Evolutionary conservation across 2,888 invertebrate species (phyloP), one percentile per base, ranked within the genome.

Genomic region (Pammene aurita): DNA sequence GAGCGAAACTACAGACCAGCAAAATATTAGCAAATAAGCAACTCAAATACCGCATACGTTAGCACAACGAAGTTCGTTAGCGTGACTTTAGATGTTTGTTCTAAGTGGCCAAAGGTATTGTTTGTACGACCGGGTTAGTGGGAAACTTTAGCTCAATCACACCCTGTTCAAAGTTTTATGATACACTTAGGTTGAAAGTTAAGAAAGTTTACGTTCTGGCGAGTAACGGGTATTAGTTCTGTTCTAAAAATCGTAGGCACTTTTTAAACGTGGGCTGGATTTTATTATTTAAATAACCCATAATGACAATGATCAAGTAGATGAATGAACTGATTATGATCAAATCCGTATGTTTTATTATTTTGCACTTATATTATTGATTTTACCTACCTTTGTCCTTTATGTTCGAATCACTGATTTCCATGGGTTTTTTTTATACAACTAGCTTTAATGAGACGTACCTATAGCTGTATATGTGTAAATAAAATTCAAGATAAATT

Each of bases 11-110:
- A 11, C 10, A 42, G 11, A 35, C 50, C 13, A 38, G 50, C 67
- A 64, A 63, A 68, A 68, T 68, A 63, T 64, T 26, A 38, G 57
- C 68, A 63, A 50, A 56, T 52, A 11, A 55, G 58, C 44, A 64
- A 68, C 57, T 42, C 68, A 68, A 64, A 68, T 64, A 55, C 64
- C 58, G 35, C 48, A n/a, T n/a, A 46, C 54, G 67, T 67, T 67
- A 71, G 64, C 50, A 52, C 41, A n/a, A 50, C 34, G 16, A 71
- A 67, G 67, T 71, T 71, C 58, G 67, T 63, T 67, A 64, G 68
- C 14, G 64, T 69, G 65, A 69, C 69, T 69, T 69, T 26, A 69
- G 69, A 64, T 71, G 67, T 67, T 67, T 71, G 58, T 42, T 69
- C 54, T 55, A 65, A 42, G 67, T 66, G 62, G 42, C 38, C n/a